phyloP scores from a whole-genome alignment of 2,797 vertebrate species.

The Phyllotis vaccarum region DNA sequence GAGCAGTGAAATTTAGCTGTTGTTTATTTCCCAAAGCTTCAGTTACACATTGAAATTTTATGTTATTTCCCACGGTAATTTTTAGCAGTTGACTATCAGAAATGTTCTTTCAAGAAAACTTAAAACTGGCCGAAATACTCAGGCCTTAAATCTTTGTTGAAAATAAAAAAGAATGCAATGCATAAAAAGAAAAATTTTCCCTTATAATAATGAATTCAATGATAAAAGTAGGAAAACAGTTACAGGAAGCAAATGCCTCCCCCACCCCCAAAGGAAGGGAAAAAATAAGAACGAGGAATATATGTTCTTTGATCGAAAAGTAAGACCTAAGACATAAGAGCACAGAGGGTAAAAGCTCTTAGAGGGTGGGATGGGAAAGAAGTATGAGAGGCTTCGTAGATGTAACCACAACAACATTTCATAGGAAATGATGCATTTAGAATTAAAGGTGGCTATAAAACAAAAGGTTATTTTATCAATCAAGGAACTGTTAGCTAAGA shows the following conservation, averaged over 20 bases:
- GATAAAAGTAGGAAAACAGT: conserved; percentile 25
- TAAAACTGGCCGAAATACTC: background rate
- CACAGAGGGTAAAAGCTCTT: background rate
- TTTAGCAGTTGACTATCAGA: background rate
- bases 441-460: conserved; percentile 15
- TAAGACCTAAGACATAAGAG: background rate
- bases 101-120: conserved; percentile 27
- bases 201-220: background rate
- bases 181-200: background rate
- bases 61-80: background rate
- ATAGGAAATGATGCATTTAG: background rate
- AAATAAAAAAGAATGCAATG: conserved; percentile 9
- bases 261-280: background rate
- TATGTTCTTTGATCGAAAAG: conserved; percentile 45
- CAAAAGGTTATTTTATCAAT: conserved; percentile 49
- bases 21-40: conserved; percentile 29
- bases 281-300: background rate
- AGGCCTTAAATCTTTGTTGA: conserved; percentile 9
- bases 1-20: background rate
- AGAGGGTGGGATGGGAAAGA: background rate
- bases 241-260: background rate
- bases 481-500: conserved; percentile 22
- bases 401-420: background rate
- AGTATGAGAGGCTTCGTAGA: background rate
- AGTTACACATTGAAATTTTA: background rate